Evolutionary conservation across 2,797 vertebrate genomes (phyloP).

Genomic region (Brotula barbata): DNA sequence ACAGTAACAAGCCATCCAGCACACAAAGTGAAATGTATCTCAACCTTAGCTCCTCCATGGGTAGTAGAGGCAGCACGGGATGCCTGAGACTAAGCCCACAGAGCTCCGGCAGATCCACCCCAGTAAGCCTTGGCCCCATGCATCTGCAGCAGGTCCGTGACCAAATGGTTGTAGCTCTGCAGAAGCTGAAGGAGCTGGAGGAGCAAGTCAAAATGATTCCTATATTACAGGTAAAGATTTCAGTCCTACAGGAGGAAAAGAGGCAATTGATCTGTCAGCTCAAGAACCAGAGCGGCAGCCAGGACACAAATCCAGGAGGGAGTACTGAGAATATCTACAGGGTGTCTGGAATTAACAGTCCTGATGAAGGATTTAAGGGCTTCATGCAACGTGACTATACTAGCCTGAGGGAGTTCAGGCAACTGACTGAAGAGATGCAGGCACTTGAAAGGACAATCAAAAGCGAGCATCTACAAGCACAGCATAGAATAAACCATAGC

Average conservation of each 20-base stretch:
- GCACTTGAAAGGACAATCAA: constrained; percentile 87
- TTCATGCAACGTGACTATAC: constrained; percentile 71
- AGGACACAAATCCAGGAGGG: constrained; percentile 71
- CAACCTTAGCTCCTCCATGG: constrained; percentile 80
- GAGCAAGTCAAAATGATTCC: constrained; percentile 96
- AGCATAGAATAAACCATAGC: constrained; percentile 37
- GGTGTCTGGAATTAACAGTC: constrained; percentile 64
- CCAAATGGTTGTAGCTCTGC: constrained; percentile 94
- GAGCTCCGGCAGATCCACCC: constrained; percentile 88
- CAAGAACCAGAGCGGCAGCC: constrained; percentile 76
- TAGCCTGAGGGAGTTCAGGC: constrained; percentile 83
- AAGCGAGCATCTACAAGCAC: constrained; percentile 73
- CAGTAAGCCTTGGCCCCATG: constrained; percentile 83
- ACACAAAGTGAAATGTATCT: constrained; percentile 65
- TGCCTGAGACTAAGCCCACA: constrained; percentile 87
- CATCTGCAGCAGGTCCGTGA: constrained; percentile 94
- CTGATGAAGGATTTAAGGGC: constrained; percentile 66
- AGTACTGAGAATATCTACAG: constrained; percentile 76
- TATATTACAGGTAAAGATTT: constrained; percentile 94
- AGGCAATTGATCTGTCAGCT: constrained; percentile 85
- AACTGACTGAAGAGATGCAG: constrained; percentile 87
- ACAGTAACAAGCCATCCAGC: constrained; percentile 79
- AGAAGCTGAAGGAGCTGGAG: constrained; percentile 93
- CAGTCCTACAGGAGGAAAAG: constrained; percentile 94
- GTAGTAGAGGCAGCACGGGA: constrained; percentile 76